These are phyloP conservation scores for Nipponacmea schrenckii DNA, from an alignment of 2,888 invertebrate species.

Conservation along the genomic window DNA sequence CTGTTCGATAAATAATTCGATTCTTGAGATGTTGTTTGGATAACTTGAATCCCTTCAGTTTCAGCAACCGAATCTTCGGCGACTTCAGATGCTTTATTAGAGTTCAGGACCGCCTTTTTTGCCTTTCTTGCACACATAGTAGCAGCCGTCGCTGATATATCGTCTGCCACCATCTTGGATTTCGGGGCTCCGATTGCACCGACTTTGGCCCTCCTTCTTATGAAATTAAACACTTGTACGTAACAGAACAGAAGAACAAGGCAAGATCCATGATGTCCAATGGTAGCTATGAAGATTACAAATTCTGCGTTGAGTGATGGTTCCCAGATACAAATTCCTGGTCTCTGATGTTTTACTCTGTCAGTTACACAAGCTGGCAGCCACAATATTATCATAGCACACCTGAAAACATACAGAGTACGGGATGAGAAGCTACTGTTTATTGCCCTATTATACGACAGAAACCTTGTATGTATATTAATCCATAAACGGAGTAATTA, in stretches of 20 bases:
- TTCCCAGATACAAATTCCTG: conserved; percentile 55
- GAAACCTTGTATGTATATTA: no score
- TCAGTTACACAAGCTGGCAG: conserved; percentile 56
- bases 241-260: conserved; percentile 53
- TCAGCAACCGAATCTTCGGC: neutral
- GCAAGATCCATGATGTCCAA: conserved; percentile 60
- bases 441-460: no score
- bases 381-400: conserved; percentile 53
- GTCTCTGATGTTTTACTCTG: conserved; percentile 42
- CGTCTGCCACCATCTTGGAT: neutral
- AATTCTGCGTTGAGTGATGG: conserved; percentile 57
- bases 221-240: conserved; percentile 46
- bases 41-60: neutral
- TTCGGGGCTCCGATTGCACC: neutral
- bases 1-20: neutral
- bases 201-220: conserved; percentile 35
- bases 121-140: no score
- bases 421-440: neutral
- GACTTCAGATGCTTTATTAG: neutral
- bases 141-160: neutral
- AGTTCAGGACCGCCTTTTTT: neutral
- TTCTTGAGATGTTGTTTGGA: neutral
- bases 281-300: conserved; percentile 56
- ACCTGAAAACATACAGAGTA: conserved; percentile 38
- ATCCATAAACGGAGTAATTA: no score